These are phyloP conservation scores for Sternarchorhynchus goeldii DNA, from an alignment of 2,797 vertebrate species.

Conservation along the genomic window DNA sequence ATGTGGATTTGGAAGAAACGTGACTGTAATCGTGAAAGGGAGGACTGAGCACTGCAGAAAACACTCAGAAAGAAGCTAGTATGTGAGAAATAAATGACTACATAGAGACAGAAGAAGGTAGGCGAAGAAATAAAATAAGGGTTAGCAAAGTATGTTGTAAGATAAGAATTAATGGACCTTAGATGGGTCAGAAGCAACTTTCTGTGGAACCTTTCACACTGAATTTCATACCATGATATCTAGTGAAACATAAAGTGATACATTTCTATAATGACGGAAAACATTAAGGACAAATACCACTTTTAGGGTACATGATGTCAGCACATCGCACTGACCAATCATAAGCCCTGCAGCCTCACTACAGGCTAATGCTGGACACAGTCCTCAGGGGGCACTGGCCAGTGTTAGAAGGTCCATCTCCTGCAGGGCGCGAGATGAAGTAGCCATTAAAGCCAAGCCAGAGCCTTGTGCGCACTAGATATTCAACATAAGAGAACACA, in stretches of 20 bases:
- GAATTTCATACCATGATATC: not conserved
- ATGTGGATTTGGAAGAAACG: not conserved
- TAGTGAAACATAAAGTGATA: not conserved
- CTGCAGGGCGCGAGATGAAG: constrained; percentile 3
- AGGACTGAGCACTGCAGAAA: not conserved
- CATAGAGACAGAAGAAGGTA: not conserved
- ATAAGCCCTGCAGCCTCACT: constrained; percentile 36
- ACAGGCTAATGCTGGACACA: constrained; percentile 19
- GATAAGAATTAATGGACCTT: not conserved
- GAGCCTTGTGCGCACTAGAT: constrained; percentile 7
- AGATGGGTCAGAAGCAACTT: not conserved
- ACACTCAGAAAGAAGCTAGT: constrained; percentile 5
- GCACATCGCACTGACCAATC: constrained; percentile 21
- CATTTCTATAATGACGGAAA: too few species aligned
- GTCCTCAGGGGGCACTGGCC: constrained; percentile 34
- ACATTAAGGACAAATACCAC: constrained; percentile 5
- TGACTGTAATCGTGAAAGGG: constrained; percentile 8
- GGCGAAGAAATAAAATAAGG: not conserved
- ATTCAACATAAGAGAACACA: not conserved
- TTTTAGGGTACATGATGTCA: not conserved
- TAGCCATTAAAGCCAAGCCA: constrained; percentile 12
- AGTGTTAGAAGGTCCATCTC: constrained; percentile 5
- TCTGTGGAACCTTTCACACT: too few species aligned
- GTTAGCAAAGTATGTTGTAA: too few species aligned
- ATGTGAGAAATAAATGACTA: not conserved